These are phyloP conservation scores for Agrotis ipsilon DNA, from an alignment of 2,888 invertebrate genomes.

Conservation along the genomic window DNA sequence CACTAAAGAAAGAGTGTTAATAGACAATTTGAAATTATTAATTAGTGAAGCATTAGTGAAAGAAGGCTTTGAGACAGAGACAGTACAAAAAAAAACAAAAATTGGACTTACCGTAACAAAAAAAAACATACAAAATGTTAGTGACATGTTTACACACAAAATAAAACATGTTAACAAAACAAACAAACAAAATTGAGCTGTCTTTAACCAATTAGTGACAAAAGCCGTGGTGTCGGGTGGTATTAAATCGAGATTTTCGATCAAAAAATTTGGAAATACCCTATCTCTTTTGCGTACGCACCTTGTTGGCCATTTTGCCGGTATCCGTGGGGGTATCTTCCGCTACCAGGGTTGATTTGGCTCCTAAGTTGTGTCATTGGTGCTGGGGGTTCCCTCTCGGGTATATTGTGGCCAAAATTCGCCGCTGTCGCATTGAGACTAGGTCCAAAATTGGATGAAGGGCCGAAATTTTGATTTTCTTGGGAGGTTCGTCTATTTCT, in stretches of 20 bases:
- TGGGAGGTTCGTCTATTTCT: constrained; percentile 88
- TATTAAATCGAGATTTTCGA: constrained; percentile 61
- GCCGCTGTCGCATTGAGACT: constrained; percentile 86
- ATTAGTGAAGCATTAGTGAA: constrained; percentile 84
- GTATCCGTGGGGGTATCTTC: constrained; percentile 87
- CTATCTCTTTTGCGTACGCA: constrained; percentile 87
- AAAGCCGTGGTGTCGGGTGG: constrained; percentile 88
- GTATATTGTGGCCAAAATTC: constrained; percentile 84
- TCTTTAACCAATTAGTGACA: constrained; percentile 87
- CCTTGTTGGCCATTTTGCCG: constrained; percentile 89
- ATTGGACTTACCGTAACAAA: constrained; percentile 81
- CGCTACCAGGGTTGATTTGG: constrained; percentile 86
- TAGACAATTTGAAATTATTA: constrained; percentile 65
- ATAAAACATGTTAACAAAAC: constrained; percentile 69
- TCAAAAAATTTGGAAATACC: constrained; percentile 74
- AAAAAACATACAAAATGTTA: constrained; percentile 75
- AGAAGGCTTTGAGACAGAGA: constrained; percentile 66
- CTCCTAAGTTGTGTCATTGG: constrained; percentile 89
- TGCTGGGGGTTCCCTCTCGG: constrained; percentile 85
- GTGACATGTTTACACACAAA: constrained; percentile 78
- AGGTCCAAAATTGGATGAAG: constrained; percentile 85
- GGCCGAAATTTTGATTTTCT: constrained; percentile 85
- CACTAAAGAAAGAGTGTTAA: constrained; percentile 83
- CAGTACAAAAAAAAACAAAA: constrained; percentile 72
- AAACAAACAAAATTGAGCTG: constrained; percentile 85